Evolutionary conservation across 1,140 invertebrate genomes (phyloP).

Genomic region (Megathymus violae): DNA sequence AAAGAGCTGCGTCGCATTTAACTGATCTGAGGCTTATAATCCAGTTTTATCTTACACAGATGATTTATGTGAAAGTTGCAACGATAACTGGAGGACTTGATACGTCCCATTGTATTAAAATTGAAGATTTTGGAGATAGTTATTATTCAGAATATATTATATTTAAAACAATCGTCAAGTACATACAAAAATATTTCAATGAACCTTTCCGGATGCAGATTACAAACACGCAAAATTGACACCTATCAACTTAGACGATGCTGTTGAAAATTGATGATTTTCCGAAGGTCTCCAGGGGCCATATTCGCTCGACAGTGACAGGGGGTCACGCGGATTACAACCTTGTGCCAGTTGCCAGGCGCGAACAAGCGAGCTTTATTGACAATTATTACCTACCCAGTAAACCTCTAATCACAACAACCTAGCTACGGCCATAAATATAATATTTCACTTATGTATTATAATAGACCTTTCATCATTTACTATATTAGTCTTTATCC

Average conservation of each 20-base stretch:
- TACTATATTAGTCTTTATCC: no score
- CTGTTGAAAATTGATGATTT: slow-evolving; percentile 3
- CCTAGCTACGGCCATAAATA: background rate
- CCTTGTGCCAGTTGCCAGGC: slow-evolving; percentile 16
- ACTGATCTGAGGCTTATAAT: no score
- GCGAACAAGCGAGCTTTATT: slow-evolving; percentile 15
- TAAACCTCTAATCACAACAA: background rate
- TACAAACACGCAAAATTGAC: background rate
- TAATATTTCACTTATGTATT: slow-evolving; percentile 3
- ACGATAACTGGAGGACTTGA: no score
- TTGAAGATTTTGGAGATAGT: no score
- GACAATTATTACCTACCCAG: slow-evolving; percentile 17
- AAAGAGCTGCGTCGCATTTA: no score
- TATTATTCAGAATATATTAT: no score
- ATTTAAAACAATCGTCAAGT: background rate
- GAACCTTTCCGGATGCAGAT: background rate
- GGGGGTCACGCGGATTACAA: slow-evolving; percentile 7
- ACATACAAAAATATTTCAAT: background rate
- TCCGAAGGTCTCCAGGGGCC: background rate
- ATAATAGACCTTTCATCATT: no score
- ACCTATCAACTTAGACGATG: background rate
- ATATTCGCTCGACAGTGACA: background rate
- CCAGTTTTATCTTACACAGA: no score
- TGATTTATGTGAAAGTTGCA: no score
- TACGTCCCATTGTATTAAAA: no score